Conservation (phyloP, 2,888 invertebrate species). For the Alitta virens region DNA sequence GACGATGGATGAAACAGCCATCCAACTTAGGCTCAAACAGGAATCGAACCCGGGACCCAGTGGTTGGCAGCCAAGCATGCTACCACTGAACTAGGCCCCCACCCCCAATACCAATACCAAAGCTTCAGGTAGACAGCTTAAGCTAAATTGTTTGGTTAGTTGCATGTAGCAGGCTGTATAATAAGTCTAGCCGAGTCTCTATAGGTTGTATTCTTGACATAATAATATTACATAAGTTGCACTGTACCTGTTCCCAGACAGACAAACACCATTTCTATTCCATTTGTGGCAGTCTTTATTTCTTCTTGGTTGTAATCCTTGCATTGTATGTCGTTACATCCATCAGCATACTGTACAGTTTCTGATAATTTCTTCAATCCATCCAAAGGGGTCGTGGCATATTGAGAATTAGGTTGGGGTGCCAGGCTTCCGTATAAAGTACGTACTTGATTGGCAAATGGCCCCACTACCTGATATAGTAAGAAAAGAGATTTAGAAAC, state of each 20-base stretch:
- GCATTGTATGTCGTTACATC: not conserved
- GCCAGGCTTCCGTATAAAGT: not conserved
- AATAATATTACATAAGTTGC: too few species aligned
- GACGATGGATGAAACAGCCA: too few species aligned
- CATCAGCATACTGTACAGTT: not conserved
- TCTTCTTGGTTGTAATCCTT: not conserved
- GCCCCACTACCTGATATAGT: not conserved
- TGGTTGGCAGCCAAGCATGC: too few species aligned
- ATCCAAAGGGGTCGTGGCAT: not conserved
- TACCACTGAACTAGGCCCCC: too few species aligned
- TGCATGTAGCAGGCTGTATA: too few species aligned
- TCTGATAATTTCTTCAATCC: not conserved
- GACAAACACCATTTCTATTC: not conserved
- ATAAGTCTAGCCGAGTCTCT: too few species aligned
- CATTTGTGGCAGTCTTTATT: not conserved
- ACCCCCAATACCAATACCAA: too few species aligned
- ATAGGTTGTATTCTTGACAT: too few species aligned
- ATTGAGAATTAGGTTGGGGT: not conserved
- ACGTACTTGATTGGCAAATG: not conserved
- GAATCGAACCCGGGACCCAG: too few species aligned
- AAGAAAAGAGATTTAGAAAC: not conserved
- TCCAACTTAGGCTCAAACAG: too few species aligned
- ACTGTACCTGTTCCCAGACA: constrained; percentile 1
- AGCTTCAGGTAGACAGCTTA: too few species aligned
- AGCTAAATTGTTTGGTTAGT: too few species aligned